phyloP scores from a whole-genome alignment of 2,797 vertebrate species.

The Anas flavirostris region DNA sequence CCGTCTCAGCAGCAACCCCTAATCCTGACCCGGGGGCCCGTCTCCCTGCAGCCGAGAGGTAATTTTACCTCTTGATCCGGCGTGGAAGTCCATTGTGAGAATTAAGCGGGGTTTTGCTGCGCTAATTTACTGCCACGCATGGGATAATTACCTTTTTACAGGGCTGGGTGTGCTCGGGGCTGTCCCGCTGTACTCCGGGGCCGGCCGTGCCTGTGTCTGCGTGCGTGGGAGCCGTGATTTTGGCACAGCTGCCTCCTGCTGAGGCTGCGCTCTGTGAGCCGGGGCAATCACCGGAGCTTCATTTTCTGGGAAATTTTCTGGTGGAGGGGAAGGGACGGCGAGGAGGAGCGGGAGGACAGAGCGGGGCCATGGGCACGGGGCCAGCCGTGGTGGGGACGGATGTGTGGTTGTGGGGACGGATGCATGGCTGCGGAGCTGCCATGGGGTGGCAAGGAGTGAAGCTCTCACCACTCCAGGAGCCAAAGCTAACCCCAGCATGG shows the following conservation, averaged over 20 bases:
- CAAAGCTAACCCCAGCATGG: neutral
- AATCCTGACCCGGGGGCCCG: slow-evolving; percentile 61
- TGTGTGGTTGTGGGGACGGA: neutral
- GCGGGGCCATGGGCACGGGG: fast-evolving
- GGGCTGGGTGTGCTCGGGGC: slow-evolving; percentile 8
- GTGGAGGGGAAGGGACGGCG: neutral
- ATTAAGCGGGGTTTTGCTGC: slow-evolving; percentile 30
- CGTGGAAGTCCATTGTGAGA: slow-evolving; percentile 38
- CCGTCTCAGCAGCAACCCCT: neutral
- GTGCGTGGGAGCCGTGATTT: neutral
- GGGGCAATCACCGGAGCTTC: neutral
- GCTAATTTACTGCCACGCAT: slow-evolving; percentile 58
- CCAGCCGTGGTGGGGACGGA: neutral
- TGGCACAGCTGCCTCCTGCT: neutral
- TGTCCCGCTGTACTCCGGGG: neutral
- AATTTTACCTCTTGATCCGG: slow-evolving; percentile 50
- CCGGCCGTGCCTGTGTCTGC: neutral
- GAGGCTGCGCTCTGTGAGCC: neutral
- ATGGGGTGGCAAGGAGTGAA: neutral
- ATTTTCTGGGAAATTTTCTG: no score
- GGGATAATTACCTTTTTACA: slow-evolving; percentile 65
- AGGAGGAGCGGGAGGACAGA: no score
- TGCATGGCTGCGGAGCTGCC: neutral
- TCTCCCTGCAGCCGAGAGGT: slow-evolving; percentile 46
- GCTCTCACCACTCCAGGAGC: fast-evolving